phyloP scores from a whole-genome alignment of 2,797 vertebrate species.

The Catamblyrhynchus diadema region DNA sequence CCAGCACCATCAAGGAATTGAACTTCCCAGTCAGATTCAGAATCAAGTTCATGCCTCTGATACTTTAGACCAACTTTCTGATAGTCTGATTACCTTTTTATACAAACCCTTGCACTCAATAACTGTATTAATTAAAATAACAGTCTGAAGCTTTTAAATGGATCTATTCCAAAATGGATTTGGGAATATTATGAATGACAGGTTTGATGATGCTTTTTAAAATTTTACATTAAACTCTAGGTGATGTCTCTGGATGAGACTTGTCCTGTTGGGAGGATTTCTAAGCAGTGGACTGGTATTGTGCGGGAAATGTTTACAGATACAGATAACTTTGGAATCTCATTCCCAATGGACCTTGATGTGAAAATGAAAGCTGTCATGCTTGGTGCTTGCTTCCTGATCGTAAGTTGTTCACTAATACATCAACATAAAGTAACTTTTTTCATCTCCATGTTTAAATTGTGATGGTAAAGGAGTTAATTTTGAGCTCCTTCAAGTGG shows the following conservation, averaged over 20 bases:
- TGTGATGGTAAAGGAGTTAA: background rate
- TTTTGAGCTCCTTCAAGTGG: background rate
- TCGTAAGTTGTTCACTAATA: constrained; percentile 70
- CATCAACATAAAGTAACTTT: background rate
- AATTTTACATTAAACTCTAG: constrained; percentile 50
- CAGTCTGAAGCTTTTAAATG: background rate
- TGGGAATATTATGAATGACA: background rate
- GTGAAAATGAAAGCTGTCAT: constrained; percentile 83
- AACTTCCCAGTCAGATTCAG: background rate
- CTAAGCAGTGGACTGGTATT: constrained; percentile 80
- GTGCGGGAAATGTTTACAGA: constrained; percentile 74
- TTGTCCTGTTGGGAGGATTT: constrained; percentile 72
- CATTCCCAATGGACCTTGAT: constrained; percentile 81
- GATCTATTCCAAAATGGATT: background rate
- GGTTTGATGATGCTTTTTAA: background rate
- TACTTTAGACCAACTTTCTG: background rate
- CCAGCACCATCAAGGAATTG: background rate
- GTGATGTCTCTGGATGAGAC: constrained; percentile 73
- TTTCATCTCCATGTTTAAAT: background rate
- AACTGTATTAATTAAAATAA: background rate
- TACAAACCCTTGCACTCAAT: background rate
- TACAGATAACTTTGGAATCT: constrained; percentile 80
- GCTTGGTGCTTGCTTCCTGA: constrained; percentile 83
- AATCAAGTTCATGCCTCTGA: background rate
- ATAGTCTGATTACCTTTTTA: background rate